Evolutionary conservation across 2,888 invertebrate species (phyloP).

Genomic region (Liodrosophila aerea): DNA sequence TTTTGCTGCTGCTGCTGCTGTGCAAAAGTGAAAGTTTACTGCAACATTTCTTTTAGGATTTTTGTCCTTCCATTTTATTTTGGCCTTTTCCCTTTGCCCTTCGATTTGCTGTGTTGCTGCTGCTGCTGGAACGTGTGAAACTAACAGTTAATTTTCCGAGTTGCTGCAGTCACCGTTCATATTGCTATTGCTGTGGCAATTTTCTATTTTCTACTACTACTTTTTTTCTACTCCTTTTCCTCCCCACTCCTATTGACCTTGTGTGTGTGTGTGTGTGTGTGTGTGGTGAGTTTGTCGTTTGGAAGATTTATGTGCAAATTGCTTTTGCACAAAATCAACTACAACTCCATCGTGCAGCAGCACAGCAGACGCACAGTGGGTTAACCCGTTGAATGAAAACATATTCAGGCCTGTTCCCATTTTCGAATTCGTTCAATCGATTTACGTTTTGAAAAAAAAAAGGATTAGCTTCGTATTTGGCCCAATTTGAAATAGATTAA

Average conservation of each 20-base stretch:
- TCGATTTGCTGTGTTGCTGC: slow-evolving; percentile 44
- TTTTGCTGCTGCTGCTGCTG: slow-evolving; percentile 37
- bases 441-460: too few relatives aligned
- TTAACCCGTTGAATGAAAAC: neutral
- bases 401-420: too few relatives aligned
- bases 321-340: slow-evolving; percentile 72
- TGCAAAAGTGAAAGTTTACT: slow-evolving; percentile 70
- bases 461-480: too few relatives aligned
- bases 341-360: slow-evolving; percentile 33
- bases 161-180: slow-evolving; percentile 54
- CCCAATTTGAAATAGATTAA: too few relatives aligned
- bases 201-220: slow-evolving; percentile 30
- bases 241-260: slow-evolving; percentile 3
- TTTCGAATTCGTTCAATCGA: too few relatives aligned
- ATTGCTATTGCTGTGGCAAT: slow-evolving; percentile 40
- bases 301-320: slow-evolving; percentile 73
- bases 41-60: slow-evolving; percentile 66
- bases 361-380: slow-evolving; percentile 33
- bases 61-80: slow-evolving; percentile 3
- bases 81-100: slow-evolving; percentile 16
- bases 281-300: slow-evolving; percentile 66
- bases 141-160: slow-evolving; percentile 66
- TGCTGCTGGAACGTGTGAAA: slow-evolving; percentile 71
- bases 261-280: slow-evolving; percentile 22
- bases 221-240: slow-evolving; percentile 40